Conservation (phyloP, 2,888 invertebrate species). For the Sinodicranocentrus sp. region DNA sequence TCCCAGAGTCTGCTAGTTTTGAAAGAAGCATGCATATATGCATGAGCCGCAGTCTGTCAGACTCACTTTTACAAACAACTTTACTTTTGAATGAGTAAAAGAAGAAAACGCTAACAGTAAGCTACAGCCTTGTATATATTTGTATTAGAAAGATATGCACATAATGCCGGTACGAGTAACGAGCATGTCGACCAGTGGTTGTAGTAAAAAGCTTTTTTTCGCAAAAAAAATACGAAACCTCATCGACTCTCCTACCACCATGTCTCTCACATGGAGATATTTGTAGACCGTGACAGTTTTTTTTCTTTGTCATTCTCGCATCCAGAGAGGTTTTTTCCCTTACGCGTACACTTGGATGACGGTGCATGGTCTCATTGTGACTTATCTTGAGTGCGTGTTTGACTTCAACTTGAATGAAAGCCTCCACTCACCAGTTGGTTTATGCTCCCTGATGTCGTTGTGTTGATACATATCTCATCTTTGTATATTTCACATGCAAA, state of each 20-base stretch:
- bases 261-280: no score
- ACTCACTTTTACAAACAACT: conserved; percentile 34
- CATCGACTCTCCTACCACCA: conserved; percentile 28
- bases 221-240: conserved; percentile 32
- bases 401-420: no score
- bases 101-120: not conserved
- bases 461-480: no score
- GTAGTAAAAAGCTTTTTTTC: conserved; percentile 9
- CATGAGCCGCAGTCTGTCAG: conserved; percentile 37
- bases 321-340: no score
- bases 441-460: no score
- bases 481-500: no score
- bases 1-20: not conserved
- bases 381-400: no score
- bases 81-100: conserved; percentile 29
- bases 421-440: no score
- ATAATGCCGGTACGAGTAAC: conserved; percentile 8
- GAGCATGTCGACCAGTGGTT: not conserved
- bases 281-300: conserved; percentile 33
- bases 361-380: no score
- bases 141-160: not conserved
- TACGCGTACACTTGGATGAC: no score
- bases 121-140: not conserved
- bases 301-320: no score
- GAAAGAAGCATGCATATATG: conserved; percentile 28